These are phyloP conservation scores for Catonia carolina DNA, from an alignment of 2,888 invertebrate species.

Conservation along the genomic window DNA sequence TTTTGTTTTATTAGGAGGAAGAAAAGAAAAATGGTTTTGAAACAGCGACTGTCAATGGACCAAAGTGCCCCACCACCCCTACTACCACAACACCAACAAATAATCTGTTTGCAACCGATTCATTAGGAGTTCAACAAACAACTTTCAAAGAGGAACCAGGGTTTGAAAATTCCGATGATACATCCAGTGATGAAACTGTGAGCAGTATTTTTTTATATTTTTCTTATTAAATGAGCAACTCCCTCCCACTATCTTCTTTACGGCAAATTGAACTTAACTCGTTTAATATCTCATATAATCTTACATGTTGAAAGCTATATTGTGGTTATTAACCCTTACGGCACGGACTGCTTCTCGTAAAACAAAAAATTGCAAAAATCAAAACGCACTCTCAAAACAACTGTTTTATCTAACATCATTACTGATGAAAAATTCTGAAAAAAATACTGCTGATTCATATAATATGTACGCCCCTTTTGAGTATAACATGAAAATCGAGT, in stretches of 20 bases:
- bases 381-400: too few species aligned
- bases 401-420: too few species aligned
- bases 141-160: constrained; percentile 89
- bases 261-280: too few species aligned
- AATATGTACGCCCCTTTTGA: too few species aligned
- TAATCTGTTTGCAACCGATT: constrained; percentile 74
- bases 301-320: not conserved
- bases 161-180: constrained; percentile 87
- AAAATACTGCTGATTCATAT: too few species aligned
- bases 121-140: constrained; percentile 69
- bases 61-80: constrained; percentile 35
- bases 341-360: too few species aligned
- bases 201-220: constrained; percentile 35
- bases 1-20: constrained; percentile 35
- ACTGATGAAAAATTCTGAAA: too few species aligned
- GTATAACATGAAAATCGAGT: too few species aligned
- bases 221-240: constrained; percentile 1
- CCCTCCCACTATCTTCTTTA: not conserved
- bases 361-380: too few species aligned
- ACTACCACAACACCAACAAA: too few species aligned
- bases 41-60: constrained; percentile 48
- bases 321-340: too few species aligned
- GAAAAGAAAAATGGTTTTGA: constrained; percentile 35
- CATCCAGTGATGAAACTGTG: constrained; percentile 83
- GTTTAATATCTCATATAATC: not conserved